A percentile compares a stretch with the other conserved stretches of the same genome.
phyloP scores from a whole-genome alignment of 2,797 vertebrate species.

The Rhabdophis nuchalis region DNA sequence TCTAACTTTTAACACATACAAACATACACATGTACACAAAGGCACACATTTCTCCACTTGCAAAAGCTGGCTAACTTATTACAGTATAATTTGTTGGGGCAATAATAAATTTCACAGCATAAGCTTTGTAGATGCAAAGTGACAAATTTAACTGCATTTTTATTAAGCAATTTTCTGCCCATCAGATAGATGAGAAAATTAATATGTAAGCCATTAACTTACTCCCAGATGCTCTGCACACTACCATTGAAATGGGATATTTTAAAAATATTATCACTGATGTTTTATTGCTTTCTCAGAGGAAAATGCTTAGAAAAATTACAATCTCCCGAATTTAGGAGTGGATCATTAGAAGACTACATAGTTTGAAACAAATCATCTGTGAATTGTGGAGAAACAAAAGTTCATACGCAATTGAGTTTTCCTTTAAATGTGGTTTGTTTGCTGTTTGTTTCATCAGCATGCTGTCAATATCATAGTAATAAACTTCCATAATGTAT shows the following conservation, averaged over 20 bases:
- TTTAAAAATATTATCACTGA: slow-evolving; percentile 44
- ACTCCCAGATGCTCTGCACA: slow-evolving; percentile 50
- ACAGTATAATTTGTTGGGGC: slow-evolving; percentile 52
- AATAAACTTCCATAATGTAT: slow-evolving; percentile 7
- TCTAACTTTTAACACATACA: background rate
- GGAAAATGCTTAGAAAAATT: slow-evolving; percentile 59
- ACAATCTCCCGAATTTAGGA: slow-evolving; percentile 51
- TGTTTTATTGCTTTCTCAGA: slow-evolving; percentile 57
- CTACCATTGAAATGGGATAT: slow-evolving; percentile 51
- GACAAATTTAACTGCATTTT: slow-evolving; percentile 67
- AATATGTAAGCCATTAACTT: slow-evolving; percentile 68
- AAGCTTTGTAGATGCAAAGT: slow-evolving; percentile 60
- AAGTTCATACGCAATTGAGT: slow-evolving; percentile 25
- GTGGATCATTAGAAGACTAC: slow-evolving; percentile 54
- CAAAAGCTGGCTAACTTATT: slow-evolving; percentile 52
- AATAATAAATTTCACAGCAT: slow-evolving; percentile 56
- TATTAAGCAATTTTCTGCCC: slow-evolving; percentile 66
- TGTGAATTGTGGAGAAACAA: slow-evolving; percentile 36
- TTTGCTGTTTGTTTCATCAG: slow-evolving; percentile 28
- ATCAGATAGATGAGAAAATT: slow-evolving; percentile 67
- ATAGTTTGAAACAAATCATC: slow-evolving; percentile 47
- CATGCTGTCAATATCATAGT: background rate
- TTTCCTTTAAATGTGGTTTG: background rate
- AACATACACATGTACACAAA: background rate
- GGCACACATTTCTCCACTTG: background rate